A percentile compares a stretch with the other conserved stretches of the same genome.
phyloP scores from a whole-genome alignment of 2,113 vertebrate species.

The Connochaetes taurinus region DNA sequence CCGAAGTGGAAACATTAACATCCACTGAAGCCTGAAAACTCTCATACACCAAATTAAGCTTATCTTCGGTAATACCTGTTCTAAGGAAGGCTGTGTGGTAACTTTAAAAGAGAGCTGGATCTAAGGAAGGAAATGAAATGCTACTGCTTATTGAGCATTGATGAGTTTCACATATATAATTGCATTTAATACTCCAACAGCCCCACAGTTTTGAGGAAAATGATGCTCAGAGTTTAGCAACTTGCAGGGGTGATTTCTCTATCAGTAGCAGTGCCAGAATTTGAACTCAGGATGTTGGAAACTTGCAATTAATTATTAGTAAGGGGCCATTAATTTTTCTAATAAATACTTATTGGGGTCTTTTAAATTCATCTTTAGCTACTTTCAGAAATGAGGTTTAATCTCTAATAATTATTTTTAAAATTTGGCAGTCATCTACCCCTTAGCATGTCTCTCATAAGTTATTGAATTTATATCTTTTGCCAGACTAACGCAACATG shows the following conservation, averaged over 20 bases:
- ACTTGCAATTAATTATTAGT: background rate
- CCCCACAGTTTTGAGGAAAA: background rate
- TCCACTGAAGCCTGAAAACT: background rate
- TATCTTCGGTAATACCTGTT: background rate
- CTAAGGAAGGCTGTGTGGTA: background rate
- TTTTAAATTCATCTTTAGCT: background rate
- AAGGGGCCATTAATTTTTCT: background rate
- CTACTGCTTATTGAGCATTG: background rate
- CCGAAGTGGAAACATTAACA: background rate
- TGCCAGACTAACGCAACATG: background rate
- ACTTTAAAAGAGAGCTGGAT: background rate
- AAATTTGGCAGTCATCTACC: background rate
- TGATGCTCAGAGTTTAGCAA: background rate
- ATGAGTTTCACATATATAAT: background rate
- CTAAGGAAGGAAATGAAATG: background rate
- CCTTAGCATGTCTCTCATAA: background rate
- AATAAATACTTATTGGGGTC: background rate
- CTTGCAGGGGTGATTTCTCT: background rate
- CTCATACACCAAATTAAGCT: background rate
- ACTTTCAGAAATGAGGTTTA: background rate
- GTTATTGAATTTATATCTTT: background rate
- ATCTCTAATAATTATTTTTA: background rate
- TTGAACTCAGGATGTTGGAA: background rate
- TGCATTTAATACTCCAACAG: background rate
- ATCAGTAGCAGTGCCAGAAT: background rate